Percentiles rank a stretch among this genome's conserved stretches.
phyloP scores from a whole-genome alignment of 2,113 vertebrate species.

The Bostrychus sinensis region DNA sequence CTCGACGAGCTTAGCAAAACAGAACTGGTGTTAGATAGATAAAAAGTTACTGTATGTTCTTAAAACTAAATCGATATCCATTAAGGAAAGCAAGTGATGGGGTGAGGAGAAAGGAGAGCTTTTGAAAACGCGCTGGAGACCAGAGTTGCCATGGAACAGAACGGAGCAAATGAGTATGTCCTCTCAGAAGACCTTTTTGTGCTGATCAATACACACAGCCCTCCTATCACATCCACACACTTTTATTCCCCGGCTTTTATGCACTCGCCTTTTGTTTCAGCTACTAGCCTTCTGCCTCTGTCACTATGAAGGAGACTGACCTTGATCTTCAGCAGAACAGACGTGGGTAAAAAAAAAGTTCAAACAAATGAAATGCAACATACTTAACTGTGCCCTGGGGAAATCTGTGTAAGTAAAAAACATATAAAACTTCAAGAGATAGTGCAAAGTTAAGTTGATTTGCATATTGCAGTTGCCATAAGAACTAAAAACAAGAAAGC shows the following conservation, averaged over 20 bases:
- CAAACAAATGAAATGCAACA: neutral
- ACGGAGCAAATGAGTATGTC: conserved; percentile 42
- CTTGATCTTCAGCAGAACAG: neutral
- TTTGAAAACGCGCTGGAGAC: conserved; percentile 22
- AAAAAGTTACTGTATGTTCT: conserved; percentile 51
- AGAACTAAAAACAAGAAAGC: neutral
- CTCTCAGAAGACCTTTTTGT: conserved; percentile 41
- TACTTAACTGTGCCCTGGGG: neutral
- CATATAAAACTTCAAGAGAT: neutral
- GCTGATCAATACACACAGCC: conserved; percentile 42
- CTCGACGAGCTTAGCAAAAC: conserved; percentile 32
- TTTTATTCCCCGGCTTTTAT: conserved; percentile 13
- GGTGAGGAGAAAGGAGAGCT: neutral
- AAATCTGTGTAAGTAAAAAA: neutral
- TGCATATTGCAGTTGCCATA: neutral
- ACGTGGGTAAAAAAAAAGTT: neutral
- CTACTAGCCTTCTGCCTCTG: neutral
- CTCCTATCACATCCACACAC: neutral
- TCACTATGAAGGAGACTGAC: conserved; percentile 13
- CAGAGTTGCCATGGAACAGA: conserved; percentile 34
- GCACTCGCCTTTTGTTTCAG: neutral
- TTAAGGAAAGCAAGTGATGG: conserved; percentile 37
- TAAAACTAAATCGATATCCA: conserved; percentile 65
- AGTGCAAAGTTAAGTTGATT: neutral
- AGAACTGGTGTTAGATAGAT: conserved; percentile 19